Percentiles rank a stretch among this genome's conserved stretches.
These are phyloP conservation scores for Phrynosoma platyrhinos DNA, from an alignment of 2,113 vertebrate species.

Conservation along the genomic window DNA sequence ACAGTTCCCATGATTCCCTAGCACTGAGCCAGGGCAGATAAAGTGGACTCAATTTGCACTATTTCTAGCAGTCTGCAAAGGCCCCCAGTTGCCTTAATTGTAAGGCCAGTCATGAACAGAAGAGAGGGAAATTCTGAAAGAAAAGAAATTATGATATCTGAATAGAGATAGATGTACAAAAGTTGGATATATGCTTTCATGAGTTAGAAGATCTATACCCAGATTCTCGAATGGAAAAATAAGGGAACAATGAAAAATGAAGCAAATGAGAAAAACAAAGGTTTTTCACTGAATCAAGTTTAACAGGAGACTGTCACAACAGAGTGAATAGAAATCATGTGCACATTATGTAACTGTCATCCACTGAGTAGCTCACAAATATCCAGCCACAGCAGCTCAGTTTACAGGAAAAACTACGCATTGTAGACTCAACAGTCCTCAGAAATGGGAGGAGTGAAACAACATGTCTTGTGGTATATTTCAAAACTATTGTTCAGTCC, in stretches of 20 bases:
- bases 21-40: no score
- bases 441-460: not conserved
- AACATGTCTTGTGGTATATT: not conserved
- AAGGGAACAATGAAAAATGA: conserved; percentile 1
- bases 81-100: not conserved
- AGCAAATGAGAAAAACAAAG: not conserved
- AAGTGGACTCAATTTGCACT: no score
- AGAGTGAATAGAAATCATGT: conserved; percentile 32
- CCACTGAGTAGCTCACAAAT: conserved; percentile 23
- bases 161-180: not conserved
- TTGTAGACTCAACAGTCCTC: not conserved
- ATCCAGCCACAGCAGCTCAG: conserved; percentile 10
- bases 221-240: not conserved
- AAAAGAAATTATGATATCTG: not conserved
- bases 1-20: no score
- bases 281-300: conserved; percentile 25
- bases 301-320: conserved; percentile 33
- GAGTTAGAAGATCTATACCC: not conserved
- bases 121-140: not conserved
- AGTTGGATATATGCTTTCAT: not conserved
- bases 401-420: not conserved
- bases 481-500: not conserved
- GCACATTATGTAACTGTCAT: conserved; percentile 42
- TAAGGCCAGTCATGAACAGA: not conserved
- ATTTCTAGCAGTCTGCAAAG: no score